phyloP scores from a whole-genome alignment of 2,888 invertebrate species.

The Eretmocerus hayati region DNA sequence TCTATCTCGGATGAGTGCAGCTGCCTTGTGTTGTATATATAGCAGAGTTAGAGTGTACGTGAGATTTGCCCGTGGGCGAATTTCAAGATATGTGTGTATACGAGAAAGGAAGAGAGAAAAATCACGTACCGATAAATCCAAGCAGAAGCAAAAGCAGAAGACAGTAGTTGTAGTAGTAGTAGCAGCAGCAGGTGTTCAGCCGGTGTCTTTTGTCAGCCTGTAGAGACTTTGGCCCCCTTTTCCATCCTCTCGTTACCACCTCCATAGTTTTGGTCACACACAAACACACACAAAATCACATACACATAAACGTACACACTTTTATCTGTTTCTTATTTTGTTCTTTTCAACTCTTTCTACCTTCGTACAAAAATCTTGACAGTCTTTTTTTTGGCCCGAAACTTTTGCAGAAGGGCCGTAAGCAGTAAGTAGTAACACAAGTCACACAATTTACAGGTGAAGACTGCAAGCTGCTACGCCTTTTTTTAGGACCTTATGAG shows the following conservation, averaged over 20 bases:
- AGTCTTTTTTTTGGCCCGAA: too few species aligned
- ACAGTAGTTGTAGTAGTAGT: too few species aligned
- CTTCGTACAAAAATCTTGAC: too few species aligned
- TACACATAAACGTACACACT: neutral
- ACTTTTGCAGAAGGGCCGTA: too few species aligned
- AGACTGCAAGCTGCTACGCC: too few species aligned
- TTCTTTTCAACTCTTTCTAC: neutral
- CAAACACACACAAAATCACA: neutral
- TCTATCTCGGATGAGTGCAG: too few species aligned
- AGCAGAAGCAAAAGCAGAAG: constrained; percentile 20
- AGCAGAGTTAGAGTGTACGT: too few species aligned
- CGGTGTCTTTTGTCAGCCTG: constrained; percentile 8
- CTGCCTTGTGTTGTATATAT: too few species aligned
- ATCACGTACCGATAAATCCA: constrained; percentile 22
- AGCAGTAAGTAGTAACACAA: too few species aligned
- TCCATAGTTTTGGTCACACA: neutral
- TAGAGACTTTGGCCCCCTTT: constrained; percentile 1
- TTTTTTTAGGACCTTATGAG: too few species aligned
- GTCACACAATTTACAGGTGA: too few species aligned
- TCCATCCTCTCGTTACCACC: constrained; percentile 8
- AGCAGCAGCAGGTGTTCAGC: constrained; percentile 17
- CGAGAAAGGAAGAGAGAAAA: neutral
- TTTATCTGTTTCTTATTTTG: neutral
- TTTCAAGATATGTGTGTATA: neutral
- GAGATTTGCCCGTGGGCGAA: too few species aligned